Percentiles rank a stretch among this genome's conserved stretches.
Conservation (phyloP, 2,113 vertebrate genomes). For the Serilophus lunatus region DNA sequence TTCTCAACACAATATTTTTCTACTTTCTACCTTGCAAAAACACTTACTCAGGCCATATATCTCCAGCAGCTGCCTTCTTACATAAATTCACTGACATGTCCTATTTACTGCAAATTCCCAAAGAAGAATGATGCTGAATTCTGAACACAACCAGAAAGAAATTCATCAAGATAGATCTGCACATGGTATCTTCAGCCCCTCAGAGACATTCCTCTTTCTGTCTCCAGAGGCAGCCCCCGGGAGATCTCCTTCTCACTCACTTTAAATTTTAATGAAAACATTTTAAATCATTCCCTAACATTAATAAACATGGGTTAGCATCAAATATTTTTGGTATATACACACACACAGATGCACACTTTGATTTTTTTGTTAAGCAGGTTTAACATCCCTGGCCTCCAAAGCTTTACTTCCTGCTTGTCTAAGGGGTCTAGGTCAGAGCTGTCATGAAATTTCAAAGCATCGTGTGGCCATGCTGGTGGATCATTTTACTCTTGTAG, state of each 20-base stretch:
- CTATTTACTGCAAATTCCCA: neutral
- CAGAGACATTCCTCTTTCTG: neutral
- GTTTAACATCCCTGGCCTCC: neutral
- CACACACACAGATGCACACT: rapidly evolving
- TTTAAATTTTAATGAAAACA: neutral
- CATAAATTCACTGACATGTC: neutral
- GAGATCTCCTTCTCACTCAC: neutral
- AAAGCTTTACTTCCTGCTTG: neutral
- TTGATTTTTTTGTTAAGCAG: neutral
- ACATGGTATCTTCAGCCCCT: rapidly evolving
- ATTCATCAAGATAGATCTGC: neutral
- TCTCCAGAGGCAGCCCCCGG: neutral
- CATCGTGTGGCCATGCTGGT: too few species aligned
- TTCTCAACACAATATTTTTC: neutral
- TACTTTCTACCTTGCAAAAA: neutral
- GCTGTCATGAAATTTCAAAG: rapidly evolving
- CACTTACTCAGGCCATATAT: neutral
- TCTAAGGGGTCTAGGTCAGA: neutral
- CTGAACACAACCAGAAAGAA: neutral
- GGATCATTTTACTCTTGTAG: neutral
- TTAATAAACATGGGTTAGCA: neutral
- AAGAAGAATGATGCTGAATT: neutral
- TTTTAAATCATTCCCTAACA: neutral
- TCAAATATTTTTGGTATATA: neutral
- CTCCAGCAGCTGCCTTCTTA: neutral